Evolutionary conservation across 2,113 vertebrate genomes (phyloP).

Genomic region (Nesogale talazaci): DNA sequence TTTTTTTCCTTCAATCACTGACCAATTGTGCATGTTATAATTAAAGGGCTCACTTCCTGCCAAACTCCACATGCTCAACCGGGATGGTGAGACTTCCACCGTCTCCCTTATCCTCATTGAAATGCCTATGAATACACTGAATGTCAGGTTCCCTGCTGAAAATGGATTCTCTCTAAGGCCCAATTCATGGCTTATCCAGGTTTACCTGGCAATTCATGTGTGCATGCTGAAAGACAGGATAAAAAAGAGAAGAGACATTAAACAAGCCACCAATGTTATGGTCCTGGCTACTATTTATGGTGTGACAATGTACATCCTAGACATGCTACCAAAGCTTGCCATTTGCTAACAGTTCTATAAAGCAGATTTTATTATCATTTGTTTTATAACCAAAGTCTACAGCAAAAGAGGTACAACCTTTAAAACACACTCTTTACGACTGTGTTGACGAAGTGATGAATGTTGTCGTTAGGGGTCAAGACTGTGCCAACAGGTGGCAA

Average conservation of each 20-base stretch:
- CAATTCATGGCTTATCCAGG: neutral
- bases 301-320: neutral
- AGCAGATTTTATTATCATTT: neutral
- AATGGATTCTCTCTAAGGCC: neutral
- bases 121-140: no score
- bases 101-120: neutral
- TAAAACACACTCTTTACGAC: neutral
- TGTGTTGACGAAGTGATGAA: neutral
- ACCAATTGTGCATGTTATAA: neutral
- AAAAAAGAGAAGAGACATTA: neutral
- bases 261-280: neutral
- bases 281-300: neutral
- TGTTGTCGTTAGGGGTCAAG: neutral
- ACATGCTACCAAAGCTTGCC: neutral
- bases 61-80: neutral
- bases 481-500: no score
- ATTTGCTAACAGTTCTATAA: neutral
- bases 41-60: neutral
- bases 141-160: no score
- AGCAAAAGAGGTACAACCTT: neutral
- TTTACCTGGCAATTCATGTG: neutral
- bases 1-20: neutral
- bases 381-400: neutral
- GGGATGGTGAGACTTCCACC: neutral
- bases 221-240: neutral